Percentiles rank a stretch among this genome's conserved stretches.
These are phyloP conservation scores for Plebejus melissa DNA, from an alignment of 2,888 invertebrate genomes.

Conservation along the genomic window DNA sequence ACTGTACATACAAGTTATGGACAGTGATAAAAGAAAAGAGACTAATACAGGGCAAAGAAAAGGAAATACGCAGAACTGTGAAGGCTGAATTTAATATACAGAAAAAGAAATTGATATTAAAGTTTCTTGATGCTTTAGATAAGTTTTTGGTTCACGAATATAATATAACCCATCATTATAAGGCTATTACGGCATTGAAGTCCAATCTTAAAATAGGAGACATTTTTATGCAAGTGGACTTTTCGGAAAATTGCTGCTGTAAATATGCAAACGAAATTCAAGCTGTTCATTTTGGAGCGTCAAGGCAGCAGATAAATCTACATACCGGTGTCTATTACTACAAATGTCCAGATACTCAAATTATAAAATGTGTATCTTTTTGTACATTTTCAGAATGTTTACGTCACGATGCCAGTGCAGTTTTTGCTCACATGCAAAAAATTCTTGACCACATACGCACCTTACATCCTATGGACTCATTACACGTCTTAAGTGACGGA, in stretches of 20 bases:
- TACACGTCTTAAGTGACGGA: not conserved
- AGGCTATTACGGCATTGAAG: slow-evolving; percentile 5
- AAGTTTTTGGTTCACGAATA: slow-evolving; percentile 19
- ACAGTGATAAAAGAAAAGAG: too few relatives aligned
- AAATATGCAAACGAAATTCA: slow-evolving; percentile 20
- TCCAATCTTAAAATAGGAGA: not conserved
- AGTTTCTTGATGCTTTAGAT: slow-evolving; percentile 18
- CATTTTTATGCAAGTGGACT: slow-evolving; percentile 11
- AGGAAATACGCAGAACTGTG: not conserved
- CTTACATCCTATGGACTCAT: slow-evolving; percentile 13
- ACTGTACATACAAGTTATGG: too few relatives aligned
- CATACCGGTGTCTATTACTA: slow-evolving; percentile 23
- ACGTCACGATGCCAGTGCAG: slow-evolving; percentile 20
- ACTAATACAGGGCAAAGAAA: too few relatives aligned
- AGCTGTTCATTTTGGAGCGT: slow-evolving; percentile 12
- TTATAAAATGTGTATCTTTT: slow-evolving; percentile 12
- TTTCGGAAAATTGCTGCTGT: slow-evolving; percentile 19
- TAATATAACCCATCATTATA: slow-evolving; percentile 12
- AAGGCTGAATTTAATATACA: slow-evolving; percentile 9
- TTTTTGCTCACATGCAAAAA: slow-evolving; percentile 20
- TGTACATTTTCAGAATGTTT: slow-evolving; percentile 22
- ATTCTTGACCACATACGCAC: slow-evolving; percentile 13
- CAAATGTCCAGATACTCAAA: slow-evolving; percentile 19
- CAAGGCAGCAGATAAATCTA: slow-evolving; percentile 20
- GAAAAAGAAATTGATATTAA: slow-evolving; percentile 6